Evolutionary conservation across 1,140 invertebrate species (phyloP).

Genomic region (Galleria mellonella): DNA sequence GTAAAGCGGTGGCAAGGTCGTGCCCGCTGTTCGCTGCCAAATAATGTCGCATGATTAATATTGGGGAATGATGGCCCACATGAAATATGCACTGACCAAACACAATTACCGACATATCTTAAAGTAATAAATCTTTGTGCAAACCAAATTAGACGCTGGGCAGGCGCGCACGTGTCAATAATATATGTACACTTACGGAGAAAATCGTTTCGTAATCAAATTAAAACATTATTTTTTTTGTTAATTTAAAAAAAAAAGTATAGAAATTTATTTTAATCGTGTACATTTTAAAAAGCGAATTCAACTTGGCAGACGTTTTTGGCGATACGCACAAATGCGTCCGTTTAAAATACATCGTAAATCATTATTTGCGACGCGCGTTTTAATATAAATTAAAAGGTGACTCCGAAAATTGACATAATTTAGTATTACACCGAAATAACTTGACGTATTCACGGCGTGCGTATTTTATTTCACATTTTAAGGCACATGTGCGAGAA

Average conservation of each 20-base stretch:
- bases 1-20: slow-evolving; percentile 27
- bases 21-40: slow-evolving; percentile 33
- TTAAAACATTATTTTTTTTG: too few relatives aligned
- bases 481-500: too few relatives aligned
- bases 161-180: slow-evolving; percentile 8
- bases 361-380: too few relatives aligned
- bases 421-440: background rate
- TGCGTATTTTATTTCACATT: too few relatives aligned
- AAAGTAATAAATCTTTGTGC: slow-evolving; percentile 21
- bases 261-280: too few relatives aligned
- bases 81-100: slow-evolving; percentile 8
- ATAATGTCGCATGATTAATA: slow-evolving; percentile 18
- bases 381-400: too few relatives aligned
- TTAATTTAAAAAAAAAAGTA: too few relatives aligned
- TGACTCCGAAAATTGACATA: background rate
- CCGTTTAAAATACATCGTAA: too few relatives aligned
- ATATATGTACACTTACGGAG: background rate
- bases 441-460: too few relatives aligned
- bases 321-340: background rate
- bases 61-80: background rate
- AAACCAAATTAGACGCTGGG: slow-evolving; percentile 20
- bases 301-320: too few relatives aligned
- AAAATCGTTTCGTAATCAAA: background rate
- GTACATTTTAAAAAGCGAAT: too few relatives aligned
- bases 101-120: slow-evolving; percentile 12